Evolutionary conservation across 2,797 vertebrate genomes (phyloP).

Genomic region (Amblyraja radiata): DNA sequence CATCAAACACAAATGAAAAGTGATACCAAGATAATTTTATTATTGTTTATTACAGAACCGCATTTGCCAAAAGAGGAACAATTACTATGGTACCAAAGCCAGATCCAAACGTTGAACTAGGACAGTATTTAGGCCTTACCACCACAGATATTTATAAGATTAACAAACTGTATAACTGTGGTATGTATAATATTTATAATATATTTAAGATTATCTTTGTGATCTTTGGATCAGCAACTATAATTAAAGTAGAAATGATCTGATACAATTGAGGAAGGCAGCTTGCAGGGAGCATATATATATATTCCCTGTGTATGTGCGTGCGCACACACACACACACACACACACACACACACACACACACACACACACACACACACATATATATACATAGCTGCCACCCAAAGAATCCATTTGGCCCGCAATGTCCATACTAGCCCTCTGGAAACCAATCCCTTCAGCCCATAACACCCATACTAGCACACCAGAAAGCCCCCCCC

Average conservation of each 20-base stretch:
- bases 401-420: too few relatives aligned
- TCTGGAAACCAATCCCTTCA: too few relatives aligned
- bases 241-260: neutral
- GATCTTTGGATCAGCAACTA: neutral
- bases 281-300: too few relatives aligned
- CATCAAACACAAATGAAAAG: neutral
- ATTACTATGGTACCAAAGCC: neutral
- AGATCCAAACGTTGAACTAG: neutral
- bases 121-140: neutral
- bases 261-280: neutral
- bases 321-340: too few relatives aligned
- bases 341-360: too few relatives aligned
- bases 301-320: too few relatives aligned
- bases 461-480: too few relatives aligned
- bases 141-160: neutral
- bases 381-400: too few relatives aligned
- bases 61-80: neutral
- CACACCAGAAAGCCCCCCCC: too few relatives aligned
- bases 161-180: slow-evolving; percentile 3
- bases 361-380: too few relatives aligned
- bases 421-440: too few relatives aligned
- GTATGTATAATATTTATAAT: neutral
- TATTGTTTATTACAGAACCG: neutral
- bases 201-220: neutral
- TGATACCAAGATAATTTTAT: neutral